These are phyloP conservation scores for Darevskia mixta DNA, from an alignment of 2,797 vertebrate genomes.

Conservation along the genomic window DNA sequence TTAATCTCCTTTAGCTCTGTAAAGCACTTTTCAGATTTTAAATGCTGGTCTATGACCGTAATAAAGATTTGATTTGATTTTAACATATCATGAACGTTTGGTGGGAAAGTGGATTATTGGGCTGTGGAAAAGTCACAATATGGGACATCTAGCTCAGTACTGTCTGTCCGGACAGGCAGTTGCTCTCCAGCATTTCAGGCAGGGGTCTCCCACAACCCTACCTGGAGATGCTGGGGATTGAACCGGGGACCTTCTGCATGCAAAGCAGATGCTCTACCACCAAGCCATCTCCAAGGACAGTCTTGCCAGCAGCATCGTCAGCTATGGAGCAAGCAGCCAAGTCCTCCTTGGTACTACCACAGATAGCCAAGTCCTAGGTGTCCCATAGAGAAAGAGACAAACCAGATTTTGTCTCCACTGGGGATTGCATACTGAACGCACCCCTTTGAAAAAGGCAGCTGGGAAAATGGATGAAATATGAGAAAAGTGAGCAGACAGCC, in stretches of 20 bases:
- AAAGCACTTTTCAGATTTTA: no score
- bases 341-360: not conserved
- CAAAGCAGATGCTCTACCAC: no score
- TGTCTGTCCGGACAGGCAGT: no score
- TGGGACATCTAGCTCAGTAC: no score
- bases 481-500: not conserved
- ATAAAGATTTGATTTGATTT: no score
- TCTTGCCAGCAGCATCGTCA: not conserved
- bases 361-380: no score
- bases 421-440: no score
- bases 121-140: not conserved
- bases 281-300: not conserved
- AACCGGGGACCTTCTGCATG: not conserved
- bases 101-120: not conserved
- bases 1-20: no score
- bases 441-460: not conserved
- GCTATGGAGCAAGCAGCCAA: not conserved
- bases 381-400: not conserved
- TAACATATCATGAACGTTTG: not conserved
- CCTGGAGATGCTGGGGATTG: no score
- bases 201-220: not conserved
- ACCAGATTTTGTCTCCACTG: not conserved
- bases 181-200: not conserved
- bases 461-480: not conserved
- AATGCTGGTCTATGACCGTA: no score